Evolutionary conservation across 2,797 vertebrate genomes (phyloP).

Genomic region (Pangasius sanitwongsei): DNA sequence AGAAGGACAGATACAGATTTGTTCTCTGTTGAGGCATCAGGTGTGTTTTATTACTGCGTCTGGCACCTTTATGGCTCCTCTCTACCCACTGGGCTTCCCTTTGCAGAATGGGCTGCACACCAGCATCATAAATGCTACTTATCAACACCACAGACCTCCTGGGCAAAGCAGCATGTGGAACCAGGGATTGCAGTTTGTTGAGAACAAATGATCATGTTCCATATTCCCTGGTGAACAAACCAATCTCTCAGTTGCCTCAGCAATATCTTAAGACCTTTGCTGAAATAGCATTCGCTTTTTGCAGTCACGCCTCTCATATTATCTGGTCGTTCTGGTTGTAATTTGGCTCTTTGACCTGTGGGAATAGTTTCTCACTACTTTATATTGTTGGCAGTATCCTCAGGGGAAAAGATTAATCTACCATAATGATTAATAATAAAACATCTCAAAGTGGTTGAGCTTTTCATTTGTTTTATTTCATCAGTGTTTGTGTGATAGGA

Average conservation of each 20-base stretch:
- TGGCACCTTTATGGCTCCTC: conserved; percentile 38
- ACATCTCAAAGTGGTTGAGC: not conserved
- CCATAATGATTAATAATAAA: conserved; percentile 7
- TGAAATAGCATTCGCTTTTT: not conserved
- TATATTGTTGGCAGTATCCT: not conserved
- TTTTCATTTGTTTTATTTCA: not conserved
- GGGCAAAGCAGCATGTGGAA: not conserved
- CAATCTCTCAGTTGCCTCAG: conserved; percentile 32
- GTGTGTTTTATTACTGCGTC: conserved; percentile 45
- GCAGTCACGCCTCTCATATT: not conserved
- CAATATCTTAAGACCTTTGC: conserved; percentile 7
- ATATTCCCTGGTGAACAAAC: conserved; percentile 15
- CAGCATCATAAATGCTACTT: conserved; percentile 34
- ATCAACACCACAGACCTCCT: conserved; percentile 17
- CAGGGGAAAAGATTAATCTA: not conserved
- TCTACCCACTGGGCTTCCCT: conserved; percentile 13
- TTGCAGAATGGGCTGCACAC: not conserved
- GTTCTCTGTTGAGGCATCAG: conserved; percentile 24
- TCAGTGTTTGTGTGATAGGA: not conserved
- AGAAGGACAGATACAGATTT: conserved; percentile 3
- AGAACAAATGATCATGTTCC: conserved; percentile 28
- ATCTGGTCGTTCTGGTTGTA: not conserved
- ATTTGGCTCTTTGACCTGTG: conserved; percentile 17
- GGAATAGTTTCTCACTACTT: not conserved
- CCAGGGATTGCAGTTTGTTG: not conserved